Percentiles rank a stretch among this genome's conserved stretches.
These are phyloP conservation scores for Turritopsis dohrnii DNA, from an alignment of 30 jellyfish, hydroid and myxozoan species.

Conservation along the genomic window DNA sequence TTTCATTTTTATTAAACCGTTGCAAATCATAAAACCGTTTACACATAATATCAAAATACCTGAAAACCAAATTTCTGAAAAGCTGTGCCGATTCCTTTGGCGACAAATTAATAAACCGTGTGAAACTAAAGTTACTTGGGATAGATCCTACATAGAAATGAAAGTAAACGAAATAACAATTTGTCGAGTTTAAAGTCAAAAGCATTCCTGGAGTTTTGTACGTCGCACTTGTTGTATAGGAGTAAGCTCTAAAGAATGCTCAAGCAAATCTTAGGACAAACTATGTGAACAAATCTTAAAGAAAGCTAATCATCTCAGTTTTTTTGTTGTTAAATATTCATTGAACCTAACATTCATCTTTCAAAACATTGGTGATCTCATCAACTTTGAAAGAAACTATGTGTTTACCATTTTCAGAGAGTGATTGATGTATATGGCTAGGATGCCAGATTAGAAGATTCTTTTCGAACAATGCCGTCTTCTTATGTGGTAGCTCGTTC, in stretches of 20 bases:
- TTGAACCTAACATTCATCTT: no score
- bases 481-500: conserved; percentile 1
- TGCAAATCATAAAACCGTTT: not conserved
- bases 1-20: no score
- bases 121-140: conserved; percentile 22
- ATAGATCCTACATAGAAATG: conserved; percentile 2
- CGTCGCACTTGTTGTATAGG: no score
- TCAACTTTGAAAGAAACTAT: no score
- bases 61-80: conserved; percentile 9
- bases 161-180: not conserved
- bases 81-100: conserved; percentile 16
- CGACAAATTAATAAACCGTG: conserved; percentile 37
- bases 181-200: not conserved
- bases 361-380: no score
- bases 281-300: no score
- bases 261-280: no score
- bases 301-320: no score
- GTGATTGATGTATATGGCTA: conserved; percentile 16
- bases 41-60: conserved; percentile 15
- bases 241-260: no score
- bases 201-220: no score
- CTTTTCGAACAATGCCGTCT: not conserved
- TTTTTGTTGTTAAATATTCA: no score
- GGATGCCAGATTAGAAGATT: conserved; percentile 23
- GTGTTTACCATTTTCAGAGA: conserved; percentile 1